Conservation (phyloP, 2,797 vertebrate species). For the Amniataba percoides region DNA sequence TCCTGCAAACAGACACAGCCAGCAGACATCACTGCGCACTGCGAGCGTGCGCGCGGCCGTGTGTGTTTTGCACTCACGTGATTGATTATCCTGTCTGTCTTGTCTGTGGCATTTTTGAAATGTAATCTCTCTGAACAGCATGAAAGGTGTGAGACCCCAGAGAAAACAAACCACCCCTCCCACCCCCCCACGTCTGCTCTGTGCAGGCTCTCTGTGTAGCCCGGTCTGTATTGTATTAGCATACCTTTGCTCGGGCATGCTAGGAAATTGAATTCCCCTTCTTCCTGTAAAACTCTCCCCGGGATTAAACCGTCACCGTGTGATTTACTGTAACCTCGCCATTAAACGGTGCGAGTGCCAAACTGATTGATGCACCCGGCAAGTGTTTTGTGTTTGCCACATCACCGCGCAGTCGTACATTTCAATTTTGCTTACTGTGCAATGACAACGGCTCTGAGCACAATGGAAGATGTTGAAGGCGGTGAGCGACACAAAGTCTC, state of each 20-base stretch:
- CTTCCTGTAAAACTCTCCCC: slow-evolving; percentile 69
- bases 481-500: neutral
- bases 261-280: slow-evolving; percentile 76
- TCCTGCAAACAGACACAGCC: slow-evolving; percentile 79
- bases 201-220: slow-evolving; percentile 33
- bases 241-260: slow-evolving; percentile 69
- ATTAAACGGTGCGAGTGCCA: slow-evolving; percentile 32
- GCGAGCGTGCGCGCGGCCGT: slow-evolving; percentile 18
- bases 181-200: slow-evolving; percentile 17
- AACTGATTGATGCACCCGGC: slow-evolving; percentile 57
- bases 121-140: slow-evolving; percentile 82
- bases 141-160: slow-evolving; percentile 77
- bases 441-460: slow-evolving; percentile 33
- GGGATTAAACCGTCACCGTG: slow-evolving; percentile 69
- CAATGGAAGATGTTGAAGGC: slow-evolving; percentile 2
- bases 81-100: slow-evolving; percentile 83
- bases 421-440: slow-evolving; percentile 52
- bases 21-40: slow-evolving; percentile 70
- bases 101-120: slow-evolving; percentile 80
- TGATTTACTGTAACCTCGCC: slow-evolving; percentile 77
- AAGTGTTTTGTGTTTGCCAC: slow-evolving; percentile 51
- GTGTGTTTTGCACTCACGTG: slow-evolving; percentile 71
- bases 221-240: slow-evolving; percentile 66
- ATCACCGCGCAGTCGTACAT: slow-evolving; percentile 53
- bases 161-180: slow-evolving; percentile 52